A percentile compares a stretch with the other conserved stretches of the same genome.
phyloP scores from a whole-genome alignment of 2,888 invertebrate species.

The Tortrix viridana region DNA sequence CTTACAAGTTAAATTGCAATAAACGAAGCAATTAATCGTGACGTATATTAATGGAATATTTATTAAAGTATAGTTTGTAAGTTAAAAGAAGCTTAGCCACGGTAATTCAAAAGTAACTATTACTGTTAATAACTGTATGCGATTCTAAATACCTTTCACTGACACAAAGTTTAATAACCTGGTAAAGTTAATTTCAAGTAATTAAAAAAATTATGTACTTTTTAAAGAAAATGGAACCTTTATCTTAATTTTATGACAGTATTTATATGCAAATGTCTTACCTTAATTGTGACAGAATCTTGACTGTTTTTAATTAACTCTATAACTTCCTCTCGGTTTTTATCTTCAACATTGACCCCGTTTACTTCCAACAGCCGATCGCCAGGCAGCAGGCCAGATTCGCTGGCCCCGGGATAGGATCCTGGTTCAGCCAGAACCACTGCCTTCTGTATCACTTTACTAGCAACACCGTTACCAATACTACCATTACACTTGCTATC shows the following conservation, averaged over 20 bases:
- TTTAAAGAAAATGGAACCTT: not conserved
- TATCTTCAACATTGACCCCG: slow-evolving; percentile 92
- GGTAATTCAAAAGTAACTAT: slow-evolving; percentile 21
- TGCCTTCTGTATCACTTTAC: slow-evolving; percentile 85
- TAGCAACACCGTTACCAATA: slow-evolving; percentile 57
- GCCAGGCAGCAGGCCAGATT: slow-evolving; percentile 96
- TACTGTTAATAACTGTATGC: slow-evolving; percentile 34
- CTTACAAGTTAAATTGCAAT: slow-evolving; percentile 17
- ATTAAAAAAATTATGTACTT: not conserved
- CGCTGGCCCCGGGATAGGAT: slow-evolving; percentile 88
- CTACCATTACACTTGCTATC: slow-evolving; percentile 70
- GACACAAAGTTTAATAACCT: not conserved
- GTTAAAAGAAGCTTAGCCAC: slow-evolving; percentile 12
- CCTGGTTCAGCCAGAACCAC: slow-evolving; percentile 97
- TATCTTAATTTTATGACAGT: slow-evolving; percentile 1
- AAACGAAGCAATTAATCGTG: slow-evolving; percentile 19
- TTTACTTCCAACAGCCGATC: slow-evolving; percentile 97
- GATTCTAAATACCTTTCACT: slow-evolving; percentile 28
- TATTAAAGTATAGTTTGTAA: slow-evolving; percentile 31
- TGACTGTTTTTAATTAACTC: slow-evolving; percentile 95
- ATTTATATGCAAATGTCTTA: slow-evolving; percentile 62
- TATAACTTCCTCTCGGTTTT: slow-evolving; percentile 95
- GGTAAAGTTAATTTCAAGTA: not conserved
- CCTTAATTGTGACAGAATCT: slow-evolving; percentile 93
- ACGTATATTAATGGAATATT: slow-evolving; percentile 35